phyloP scores from a whole-genome alignment of 2,888 invertebrate species.

The Pegoplata infirma region DNA sequence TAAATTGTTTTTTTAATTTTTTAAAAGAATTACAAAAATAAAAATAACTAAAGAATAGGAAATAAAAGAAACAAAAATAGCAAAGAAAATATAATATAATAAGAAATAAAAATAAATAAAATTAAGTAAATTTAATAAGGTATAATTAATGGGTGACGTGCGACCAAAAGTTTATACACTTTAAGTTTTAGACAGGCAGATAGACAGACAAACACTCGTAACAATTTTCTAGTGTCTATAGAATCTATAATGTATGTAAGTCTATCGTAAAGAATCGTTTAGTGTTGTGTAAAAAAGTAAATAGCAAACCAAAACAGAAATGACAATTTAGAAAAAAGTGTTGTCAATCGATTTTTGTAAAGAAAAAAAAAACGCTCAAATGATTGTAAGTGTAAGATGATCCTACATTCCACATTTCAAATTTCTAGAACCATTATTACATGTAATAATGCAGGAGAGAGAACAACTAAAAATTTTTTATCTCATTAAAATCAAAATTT shows the following conservation, averaged over 20 bases:
- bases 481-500: too few species aligned
- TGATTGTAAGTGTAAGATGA: too few species aligned
- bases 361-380: too few species aligned
- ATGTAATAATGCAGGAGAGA: too few species aligned
- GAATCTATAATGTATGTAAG: too few species aligned
- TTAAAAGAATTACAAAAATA: background rate
- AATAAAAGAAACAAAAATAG: background rate
- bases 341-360: too few species aligned
- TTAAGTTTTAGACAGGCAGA: background rate
- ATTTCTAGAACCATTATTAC: too few species aligned
- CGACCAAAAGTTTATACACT: slow-evolving; percentile 10
- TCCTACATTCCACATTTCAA: too few species aligned
- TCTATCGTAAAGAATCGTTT: background rate
- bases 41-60: background rate
- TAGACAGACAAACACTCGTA: background rate
- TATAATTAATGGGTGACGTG: slow-evolving; percentile 38
- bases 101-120: slow-evolving; percentile 1
- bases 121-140: slow-evolving; percentile 24
- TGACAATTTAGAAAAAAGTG: background rate
- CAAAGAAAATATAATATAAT: background rate
- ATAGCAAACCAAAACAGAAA: too few species aligned
- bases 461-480: too few species aligned
- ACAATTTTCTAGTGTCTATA: too few species aligned
- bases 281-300: background rate
- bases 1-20: too few species aligned